Base-by-base conservation (phyloP, 2,888 invertebrate genomes). In the Taphrorychus bicolor region DNA sequence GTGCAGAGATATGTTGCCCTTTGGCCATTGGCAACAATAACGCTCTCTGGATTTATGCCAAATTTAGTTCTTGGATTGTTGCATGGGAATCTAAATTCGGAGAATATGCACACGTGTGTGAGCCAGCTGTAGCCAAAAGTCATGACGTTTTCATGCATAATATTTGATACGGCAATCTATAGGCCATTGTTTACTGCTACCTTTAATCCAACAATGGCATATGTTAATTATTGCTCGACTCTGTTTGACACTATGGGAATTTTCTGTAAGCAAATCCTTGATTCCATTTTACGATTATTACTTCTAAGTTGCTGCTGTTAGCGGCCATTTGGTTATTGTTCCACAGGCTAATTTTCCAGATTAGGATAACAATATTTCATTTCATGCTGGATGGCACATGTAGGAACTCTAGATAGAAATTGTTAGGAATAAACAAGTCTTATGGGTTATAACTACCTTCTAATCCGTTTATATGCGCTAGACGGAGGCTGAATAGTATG, bases 1-100 rank as follows among this genome's bases (percentile, higher is more conserved):
- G 63, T 23, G 63, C 21, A 21, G 32, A 40, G 49, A 56, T 56
- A 56, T 24, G 49, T 57, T 63, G 49, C 57, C 51, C 24, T 48
- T 59, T 59, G 57, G 51, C 32, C 45, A 45, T 45, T 14, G 9
- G 32, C 11, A 11, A 32, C 32, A 32, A 32, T 32, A 32, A 7
- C 32, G 32, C 9, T 32, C n/a, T n/a, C 32, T 32, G 32, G 32
- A 32, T 32, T 32, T 32, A 32, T 32, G 32, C 32, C 32, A 32
- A 32, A 9, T 32, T 11, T 11, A 2, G 32, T 32, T 32, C 32
- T 32, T 32, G 7, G 32, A 11, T 32, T 7, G 32, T 32, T 32
- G 11, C 32, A 32, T 32, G n/a, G n/a, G n/a, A n/a, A n/a, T n/a
- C n/a, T n/a, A n/a, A n/a, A n/a, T n/a, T n/a, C n/a, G n/a, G n/a